These are phyloP conservation scores for Gracilinanus agilis DNA, from an alignment of 2,113 vertebrate species.

Conservation along the genomic window DNA sequence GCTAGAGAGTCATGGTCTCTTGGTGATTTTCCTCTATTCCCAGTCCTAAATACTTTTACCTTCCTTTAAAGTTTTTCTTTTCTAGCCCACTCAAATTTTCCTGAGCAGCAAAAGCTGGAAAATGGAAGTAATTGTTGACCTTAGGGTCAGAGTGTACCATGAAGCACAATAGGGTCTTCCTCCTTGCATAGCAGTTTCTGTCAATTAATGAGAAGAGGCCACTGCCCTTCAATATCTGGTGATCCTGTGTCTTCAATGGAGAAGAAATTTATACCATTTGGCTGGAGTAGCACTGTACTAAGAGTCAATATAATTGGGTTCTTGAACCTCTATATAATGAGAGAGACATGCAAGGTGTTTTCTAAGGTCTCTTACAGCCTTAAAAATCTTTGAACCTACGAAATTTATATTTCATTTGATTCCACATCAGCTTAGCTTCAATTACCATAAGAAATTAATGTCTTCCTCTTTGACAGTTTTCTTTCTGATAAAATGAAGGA, in stretches of 20 bases:
- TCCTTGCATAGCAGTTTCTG: background rate
- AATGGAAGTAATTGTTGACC: background rate
- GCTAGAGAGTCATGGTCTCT: no score
- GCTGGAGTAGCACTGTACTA: background rate
- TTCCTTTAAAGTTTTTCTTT: background rate
- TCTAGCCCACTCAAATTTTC: background rate
- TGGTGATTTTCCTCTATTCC: no score
- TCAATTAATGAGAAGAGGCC: background rate
- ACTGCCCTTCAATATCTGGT: background rate
- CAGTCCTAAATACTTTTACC: no score
- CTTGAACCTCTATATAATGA: background rate
- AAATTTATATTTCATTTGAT: background rate
- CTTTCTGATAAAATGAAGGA: background rate
- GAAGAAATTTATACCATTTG: background rate
- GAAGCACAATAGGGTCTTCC: background rate
- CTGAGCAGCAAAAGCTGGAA: background rate
- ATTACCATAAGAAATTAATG: background rate
- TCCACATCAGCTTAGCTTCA: background rate
- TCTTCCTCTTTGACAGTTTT: background rate
- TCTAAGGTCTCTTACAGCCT: background rate
- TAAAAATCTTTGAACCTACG: background rate
- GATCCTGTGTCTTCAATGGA: no score
- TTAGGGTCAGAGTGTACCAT: background rate
- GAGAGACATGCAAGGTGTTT: background rate
- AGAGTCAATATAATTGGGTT: background rate